Evolutionary conservation across 2,797 vertebrate genomes (phyloP), one percentile per base, ranked within the genome.

Genomic region (Sebastes hopkinsi): DNA sequence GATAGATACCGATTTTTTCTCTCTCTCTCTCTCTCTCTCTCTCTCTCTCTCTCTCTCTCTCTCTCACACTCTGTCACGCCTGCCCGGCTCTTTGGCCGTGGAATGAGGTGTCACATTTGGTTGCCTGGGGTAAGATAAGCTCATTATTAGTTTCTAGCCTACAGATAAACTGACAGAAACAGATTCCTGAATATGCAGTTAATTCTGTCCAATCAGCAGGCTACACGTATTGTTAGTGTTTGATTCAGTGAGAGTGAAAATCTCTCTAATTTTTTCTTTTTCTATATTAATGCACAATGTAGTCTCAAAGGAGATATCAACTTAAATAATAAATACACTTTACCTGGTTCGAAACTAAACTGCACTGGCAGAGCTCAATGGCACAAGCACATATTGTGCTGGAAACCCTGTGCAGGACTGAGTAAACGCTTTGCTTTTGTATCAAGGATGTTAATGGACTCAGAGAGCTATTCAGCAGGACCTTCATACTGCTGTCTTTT

Each of bases 21-120:
- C 54, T 29, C 10, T 46, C 67, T n/a, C 52, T 59, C 71, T 67
- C 64, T 59, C 64, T 36, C 36, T 73, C 81, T 82, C 73, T 54
- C 69, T 71, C 67, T 54, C 77, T 25, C 46, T 22, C 18, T 29
- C 38, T 2, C 12, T 36, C 42, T 46, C 54, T 30, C 66, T 81
- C 85, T 66, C 42, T 66, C 69, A 55, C 70, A 66, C 69, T 42
- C 79, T 50, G 59, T 77, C 79, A 88, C 10, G 75, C 59, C 69
- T 75, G 74, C 81, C 82, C 81, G 59, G 79, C 70, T 88, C 78
- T 81, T 56, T 73, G 80, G 79, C 75, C 67, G 5, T 79, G 81
- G 89, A 93, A 92, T 91, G 87, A 90, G 89, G 88, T 94, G 93
- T 93, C 92, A 92, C 87, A 89, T 89, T 90, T 78, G 81, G 84